Evolutionary conservation across 2,113 vertebrate genomes (phyloP), one percentile per base, ranked within the genome.

Genomic region (Galemys pyrenaicus): DNA sequence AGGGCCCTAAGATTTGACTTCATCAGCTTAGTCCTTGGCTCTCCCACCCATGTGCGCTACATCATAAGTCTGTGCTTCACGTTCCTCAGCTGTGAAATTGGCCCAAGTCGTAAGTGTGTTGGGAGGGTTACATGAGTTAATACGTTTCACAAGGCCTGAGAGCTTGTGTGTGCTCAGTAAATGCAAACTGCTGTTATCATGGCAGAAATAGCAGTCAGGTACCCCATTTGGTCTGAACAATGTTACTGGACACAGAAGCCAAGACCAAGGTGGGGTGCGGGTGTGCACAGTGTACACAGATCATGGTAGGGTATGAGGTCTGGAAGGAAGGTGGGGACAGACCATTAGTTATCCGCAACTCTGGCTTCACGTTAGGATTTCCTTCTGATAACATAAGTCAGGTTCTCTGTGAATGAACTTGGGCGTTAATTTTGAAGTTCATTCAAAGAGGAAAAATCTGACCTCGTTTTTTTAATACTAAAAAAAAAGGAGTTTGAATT

Each of bases 401-500:
- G 20, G 71, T 67, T 81, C 46, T 51, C 54, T 28, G 35, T 32
- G n/a, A 12, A 37, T 60, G 49, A 91, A 74, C 37, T 41, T 82
- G 41, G 44, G n/a, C 4, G 1, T 75, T 75, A 79, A 78, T 70
- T 35, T 62, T 78, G 44, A 78, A 83, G 35, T 49, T 94, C 17
- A 77, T 24, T 17, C 71, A 67, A 92, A 67, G 13, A 79, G 70
- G n/a, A n/a, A 84, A 85, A 85, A 82, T 44, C n/a, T 22, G 41
- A 62, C 44, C 26, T 73, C 62, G 7, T 16, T 32, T 68, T n/a
- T 82, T 81, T 15, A 11, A 74, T 83, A 54, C 37, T 56, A 56
- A 39, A 93, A 81, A 41, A 65, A 74, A 91, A 86, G 39, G 37
- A 89, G 44, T 35, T 83, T 86, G 70, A 91, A 74, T 87, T 86